These are phyloP conservation scores for Alfaro cultratus DNA, from an alignment of 2,797 vertebrate genomes.

Conservation along the genomic window DNA sequence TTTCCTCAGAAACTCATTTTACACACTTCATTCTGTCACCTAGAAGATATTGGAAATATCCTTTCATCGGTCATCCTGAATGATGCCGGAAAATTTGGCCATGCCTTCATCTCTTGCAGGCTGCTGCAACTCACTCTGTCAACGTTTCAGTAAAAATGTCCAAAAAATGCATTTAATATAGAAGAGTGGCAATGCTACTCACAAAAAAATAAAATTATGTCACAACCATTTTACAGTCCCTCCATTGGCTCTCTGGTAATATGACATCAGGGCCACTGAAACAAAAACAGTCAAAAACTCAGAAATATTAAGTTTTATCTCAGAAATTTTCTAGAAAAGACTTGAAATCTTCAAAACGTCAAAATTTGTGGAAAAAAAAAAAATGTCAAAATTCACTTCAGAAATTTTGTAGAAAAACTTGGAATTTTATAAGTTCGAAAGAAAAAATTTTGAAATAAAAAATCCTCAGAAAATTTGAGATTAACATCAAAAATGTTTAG, in stretches of 20 bases:
- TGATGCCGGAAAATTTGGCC: not conserved
- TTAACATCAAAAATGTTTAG: too few relatives aligned
- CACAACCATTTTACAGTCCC: not conserved
- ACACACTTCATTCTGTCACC: not conserved
- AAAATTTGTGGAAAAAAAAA: too few relatives aligned
- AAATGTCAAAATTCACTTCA: too few relatives aligned
- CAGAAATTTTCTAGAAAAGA: too few relatives aligned
- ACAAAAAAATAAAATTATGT: not conserved
- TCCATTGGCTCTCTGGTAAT: not conserved
- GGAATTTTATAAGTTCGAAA: too few relatives aligned
- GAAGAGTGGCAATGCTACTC: not conserved
- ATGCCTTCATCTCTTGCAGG: not conserved
- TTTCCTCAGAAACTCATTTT: not conserved
- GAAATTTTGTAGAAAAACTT: too few relatives aligned
- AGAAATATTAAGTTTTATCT: too few relatives aligned
- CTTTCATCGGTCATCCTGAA: not conserved
- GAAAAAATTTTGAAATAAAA: too few relatives aligned
- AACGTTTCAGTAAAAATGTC: not conserved
- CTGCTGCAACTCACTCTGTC: not conserved
- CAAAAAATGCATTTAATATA: not conserved
- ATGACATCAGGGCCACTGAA: too few relatives aligned
- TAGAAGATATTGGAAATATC: not conserved
- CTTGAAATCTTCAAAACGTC: too few relatives aligned
- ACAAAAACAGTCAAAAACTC: too few relatives aligned
- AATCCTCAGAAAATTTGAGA: too few relatives aligned